phyloP scores from a whole-genome alignment of 1,140 invertebrate species.

The Drosophila tsacasi region DNA sequence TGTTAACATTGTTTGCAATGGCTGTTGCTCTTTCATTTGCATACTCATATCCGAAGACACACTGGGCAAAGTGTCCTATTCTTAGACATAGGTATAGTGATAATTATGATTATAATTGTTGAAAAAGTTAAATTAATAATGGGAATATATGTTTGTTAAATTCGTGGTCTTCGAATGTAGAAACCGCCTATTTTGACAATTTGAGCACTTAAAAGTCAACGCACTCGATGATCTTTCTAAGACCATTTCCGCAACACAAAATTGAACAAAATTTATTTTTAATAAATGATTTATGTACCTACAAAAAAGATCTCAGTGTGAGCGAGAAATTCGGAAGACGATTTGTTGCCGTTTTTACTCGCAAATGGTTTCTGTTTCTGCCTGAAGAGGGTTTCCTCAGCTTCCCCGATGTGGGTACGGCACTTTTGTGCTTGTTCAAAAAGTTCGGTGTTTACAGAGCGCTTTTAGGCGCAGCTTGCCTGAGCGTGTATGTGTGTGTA shows the following conservation, averaged over 20 bases:
- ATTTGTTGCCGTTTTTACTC: constrained; percentile 45
- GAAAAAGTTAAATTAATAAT: not conserved
- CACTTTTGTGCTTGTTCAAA: constrained; percentile 67
- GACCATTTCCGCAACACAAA: not conserved
- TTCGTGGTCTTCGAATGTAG: not conserved
- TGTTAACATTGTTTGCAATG: constrained; percentile 45
- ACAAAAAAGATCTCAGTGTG: not conserved
- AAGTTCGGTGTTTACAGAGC: constrained; percentile 69
- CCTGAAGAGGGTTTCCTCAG: constrained; percentile 32
- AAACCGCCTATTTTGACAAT: not conserved
- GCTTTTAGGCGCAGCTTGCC: constrained; percentile 62
- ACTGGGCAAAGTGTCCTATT: not conserved
- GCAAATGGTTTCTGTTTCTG: constrained; percentile 45
- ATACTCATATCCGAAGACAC: constrained; percentile 19
- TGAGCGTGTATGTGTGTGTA: constrained; percentile 50
- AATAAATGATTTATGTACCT: not conserved
- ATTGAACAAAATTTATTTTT: not conserved
- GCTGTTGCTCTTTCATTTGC: constrained; percentile 61
- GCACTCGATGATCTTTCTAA: not conserved
- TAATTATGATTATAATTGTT: not conserved
- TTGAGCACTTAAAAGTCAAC: not conserved
- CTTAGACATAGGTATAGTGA: not conserved
- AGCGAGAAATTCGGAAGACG: constrained; percentile 9
- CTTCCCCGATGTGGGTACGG: constrained; percentile 34
- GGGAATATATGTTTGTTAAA: not conserved